Conservation (phyloP, 2,113 vertebrate species). For the Antennarius striatus region DNA sequence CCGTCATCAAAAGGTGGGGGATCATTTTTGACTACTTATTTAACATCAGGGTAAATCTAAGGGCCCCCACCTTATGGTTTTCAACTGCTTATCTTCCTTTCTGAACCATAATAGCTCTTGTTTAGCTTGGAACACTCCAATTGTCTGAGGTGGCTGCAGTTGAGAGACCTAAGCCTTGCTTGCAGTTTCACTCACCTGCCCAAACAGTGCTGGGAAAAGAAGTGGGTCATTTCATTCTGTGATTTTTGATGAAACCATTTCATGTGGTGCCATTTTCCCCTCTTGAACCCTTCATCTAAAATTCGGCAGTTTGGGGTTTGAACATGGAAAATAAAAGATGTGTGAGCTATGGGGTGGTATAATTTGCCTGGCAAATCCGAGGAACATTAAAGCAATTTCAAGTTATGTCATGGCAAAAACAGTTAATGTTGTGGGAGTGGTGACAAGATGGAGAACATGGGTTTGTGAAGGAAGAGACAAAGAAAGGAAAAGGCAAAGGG, state of each 20-base stretch:
- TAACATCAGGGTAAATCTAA: constrained; percentile 65
- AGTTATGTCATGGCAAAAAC: constrained; percentile 42
- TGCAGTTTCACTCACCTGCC: constrained; percentile 83
- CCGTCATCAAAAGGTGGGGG: constrained; percentile 12
- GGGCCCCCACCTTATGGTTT: constrained; percentile 54
- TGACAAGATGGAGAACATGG: constrained; percentile 33
- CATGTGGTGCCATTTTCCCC: constrained; percentile 72
- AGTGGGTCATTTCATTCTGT: constrained; percentile 71
- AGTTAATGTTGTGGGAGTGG: constrained; percentile 4
- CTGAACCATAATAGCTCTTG: constrained; percentile 57
- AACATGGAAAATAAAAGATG: constrained; percentile 13
- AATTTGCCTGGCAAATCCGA: constrained; percentile 32
- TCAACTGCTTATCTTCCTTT: constrained; percentile 56
- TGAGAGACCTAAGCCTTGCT: constrained; percentile 70
- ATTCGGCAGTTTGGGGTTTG: constrained; percentile 38
- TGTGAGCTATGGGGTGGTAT: constrained; percentile 4
- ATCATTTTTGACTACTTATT: constrained; percentile 52
- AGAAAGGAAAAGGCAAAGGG: background rate
- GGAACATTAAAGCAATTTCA: constrained; percentile 6
- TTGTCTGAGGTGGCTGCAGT: constrained; percentile 63
- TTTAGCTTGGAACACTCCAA: constrained; percentile 68
- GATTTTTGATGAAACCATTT: constrained; percentile 62
- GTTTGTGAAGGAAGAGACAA: constrained; percentile 13
- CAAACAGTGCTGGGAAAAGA: constrained; percentile 76
- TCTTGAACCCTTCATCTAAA: constrained; percentile 31